Percentiles rank a stretch among this genome's conserved stretches.
phyloP scores from a whole-genome alignment of 2,888 invertebrate species.

The Rhingia campestris region DNA sequence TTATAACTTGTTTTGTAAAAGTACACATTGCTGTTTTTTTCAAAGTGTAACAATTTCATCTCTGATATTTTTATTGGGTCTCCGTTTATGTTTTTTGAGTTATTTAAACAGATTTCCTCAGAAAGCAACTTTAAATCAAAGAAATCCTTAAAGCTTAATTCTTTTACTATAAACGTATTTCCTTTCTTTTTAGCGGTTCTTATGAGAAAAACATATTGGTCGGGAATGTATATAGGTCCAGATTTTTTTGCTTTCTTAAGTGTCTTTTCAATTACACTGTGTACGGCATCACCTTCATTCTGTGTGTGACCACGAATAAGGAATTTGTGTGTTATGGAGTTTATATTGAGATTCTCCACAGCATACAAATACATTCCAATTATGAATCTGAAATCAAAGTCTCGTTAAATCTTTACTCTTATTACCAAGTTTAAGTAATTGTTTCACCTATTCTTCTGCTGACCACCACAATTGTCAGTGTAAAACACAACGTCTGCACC shows the following conservation, averaged over 20 bases:
- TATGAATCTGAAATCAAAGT: conserved; percentile 28
- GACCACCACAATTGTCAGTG: too few species aligned
- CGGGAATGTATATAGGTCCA: conserved; percentile 20
- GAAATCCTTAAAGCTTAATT: too few species aligned
- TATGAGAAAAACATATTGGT: too few species aligned
- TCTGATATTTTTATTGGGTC: conserved; percentile 27
- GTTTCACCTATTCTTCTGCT: too few species aligned
- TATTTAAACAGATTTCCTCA: conserved; percentile 21
- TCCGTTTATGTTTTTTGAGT: conserved; percentile 26
- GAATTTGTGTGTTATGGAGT: conserved; percentile 29
- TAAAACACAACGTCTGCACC: too few species aligned
- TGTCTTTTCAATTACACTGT: conserved; percentile 20
- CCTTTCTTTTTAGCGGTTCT: too few species aligned
- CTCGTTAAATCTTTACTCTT: conserved; percentile 16
- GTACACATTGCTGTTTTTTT: conserved; percentile 25
- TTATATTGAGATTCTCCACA: conserved; percentile 22
- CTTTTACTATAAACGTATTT: too few species aligned
- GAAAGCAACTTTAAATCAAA: conserved; percentile 35
- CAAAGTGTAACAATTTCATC: conserved; percentile 25
- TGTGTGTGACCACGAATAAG: conserved; percentile 19
- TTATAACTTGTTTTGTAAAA: conserved; percentile 38
- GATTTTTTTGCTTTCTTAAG: conserved; percentile 37
- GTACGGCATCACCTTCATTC: conserved; percentile 29
- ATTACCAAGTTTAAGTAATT: too few species aligned
- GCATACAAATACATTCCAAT: conserved; percentile 35